Evolutionary conservation across 2,888 invertebrate species (phyloP), one percentile per base, ranked within the genome.

Genomic region (Ormyrus labotus): DNA sequence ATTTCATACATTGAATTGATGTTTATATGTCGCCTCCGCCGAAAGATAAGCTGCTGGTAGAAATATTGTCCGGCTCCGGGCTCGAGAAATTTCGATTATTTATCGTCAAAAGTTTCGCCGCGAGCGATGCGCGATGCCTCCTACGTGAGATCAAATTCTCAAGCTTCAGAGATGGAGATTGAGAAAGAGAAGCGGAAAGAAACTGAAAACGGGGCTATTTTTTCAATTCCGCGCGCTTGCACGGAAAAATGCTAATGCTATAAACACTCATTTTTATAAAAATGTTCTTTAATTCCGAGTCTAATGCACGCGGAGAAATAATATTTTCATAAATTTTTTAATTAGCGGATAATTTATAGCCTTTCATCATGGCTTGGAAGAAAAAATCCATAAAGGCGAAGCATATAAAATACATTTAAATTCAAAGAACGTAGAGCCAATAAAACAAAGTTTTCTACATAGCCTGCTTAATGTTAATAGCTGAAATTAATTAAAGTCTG

Each of bases 1-100:
- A 89, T 90, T 89, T 88, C 89, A 88, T 90, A 89, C 88, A 89
- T 89, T 87, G 89, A 90, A 90, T 90, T 90, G 90, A 90, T 90
- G 89, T 88, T 89, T 89, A 86, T 88, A 86, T 85, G 89, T 88
- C 88, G 87, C 86, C 86, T 86, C 87, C 83, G 86, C 84, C 87
- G 85, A 87, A 86, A 88, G 87, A 89, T 89, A 88, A 87, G 87
- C 87, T 85, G 81, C 3, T 82, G 60, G 86, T 82, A 78, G 82
- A 89, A 87, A 84, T 87, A 84, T 83, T 80, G 79, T 65, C 80
- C 48, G 10, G 45, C 13, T 19, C 13, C n/a, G 10, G 58, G 34
- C 65, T 60, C 6, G 34, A 53, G 72, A 19, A 70, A 70, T 78
- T 73, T 70, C 74, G 64, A 81, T 78, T 74, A 74, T 74, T 73